Evolutionary conservation across 2,797 vertebrate genomes (phyloP), one percentile per base, ranked within the genome.

Genomic region (Alectoris magna): DNA sequence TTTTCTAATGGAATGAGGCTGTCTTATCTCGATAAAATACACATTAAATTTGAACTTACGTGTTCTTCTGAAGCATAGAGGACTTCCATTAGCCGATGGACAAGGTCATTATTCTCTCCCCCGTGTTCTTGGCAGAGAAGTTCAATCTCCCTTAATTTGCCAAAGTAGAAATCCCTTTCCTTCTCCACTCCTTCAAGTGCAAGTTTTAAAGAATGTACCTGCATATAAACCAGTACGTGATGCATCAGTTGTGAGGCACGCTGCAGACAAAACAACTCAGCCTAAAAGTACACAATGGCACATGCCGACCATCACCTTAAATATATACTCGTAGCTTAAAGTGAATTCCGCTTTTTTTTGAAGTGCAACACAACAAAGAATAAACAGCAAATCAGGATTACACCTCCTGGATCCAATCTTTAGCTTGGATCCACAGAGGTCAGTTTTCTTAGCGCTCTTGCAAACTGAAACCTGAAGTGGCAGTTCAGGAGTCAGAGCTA

Each of bases 111-210:
- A 26, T 98, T 98, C 96, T 99, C 99, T 97, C 98, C 98, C 39
- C 98, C 98, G 1, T 99, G 99, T 24, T 99, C 99, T 97, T 99
- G 99, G 97, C 99, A 99, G 91, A 99, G 98, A 73, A 99, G 97
- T 97, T 99, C 99, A 88, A 99, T 99, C 97, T 99, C 99, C 94
- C 99, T 98, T 98, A 99, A 98, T 97, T 99, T 99, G 84, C 99
- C 98, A 58, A 99, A 99, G 97, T 99, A 99, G 98, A 99, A 99
- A 98, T 99, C 99, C 95, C 99, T 98, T 97, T 99, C 99, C 96
- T 99, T 99, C 97, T 99, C 99, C 96, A 99, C 98, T 0, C 99
- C 99, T 98, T 99, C 99, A 92, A 99, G 98, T 94, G 99, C 99
- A 95, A 98, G 97, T 97, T 99, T 99, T 98, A 99, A 98, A 46